phyloP scores from a whole-genome alignment of 2,888 invertebrate genomes.

The Selenia dentaria region DNA sequence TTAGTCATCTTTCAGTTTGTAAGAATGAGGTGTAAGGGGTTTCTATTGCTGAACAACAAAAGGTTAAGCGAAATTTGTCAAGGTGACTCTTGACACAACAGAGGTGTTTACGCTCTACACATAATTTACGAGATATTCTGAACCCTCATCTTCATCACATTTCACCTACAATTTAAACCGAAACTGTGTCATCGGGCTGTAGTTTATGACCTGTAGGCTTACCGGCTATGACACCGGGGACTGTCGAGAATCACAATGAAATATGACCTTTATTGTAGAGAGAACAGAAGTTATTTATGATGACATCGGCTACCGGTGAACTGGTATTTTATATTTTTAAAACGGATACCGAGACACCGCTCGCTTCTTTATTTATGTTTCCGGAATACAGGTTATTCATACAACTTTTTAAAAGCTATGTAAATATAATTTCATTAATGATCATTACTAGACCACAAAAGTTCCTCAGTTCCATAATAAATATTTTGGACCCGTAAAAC shows the following conservation, averaged over 20 bases:
- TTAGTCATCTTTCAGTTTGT: too few species aligned
- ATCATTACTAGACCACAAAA: too few species aligned
- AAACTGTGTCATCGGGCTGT: conserved; percentile 20
- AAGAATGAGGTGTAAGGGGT: too few species aligned
- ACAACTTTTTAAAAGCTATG: conserved; percentile 1
- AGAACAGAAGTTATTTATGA: conserved; percentile 58
- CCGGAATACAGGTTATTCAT: conserved; percentile 1
- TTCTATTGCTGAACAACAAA: too few species aligned
- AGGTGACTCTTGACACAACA: too few species aligned
- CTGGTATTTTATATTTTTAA: conserved; percentile 33
- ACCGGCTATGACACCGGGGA: conserved; percentile 27
- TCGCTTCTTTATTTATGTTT: conserved; percentile 27
- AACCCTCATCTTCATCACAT: conserved; percentile 15
- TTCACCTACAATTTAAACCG: conserved; percentile 19
- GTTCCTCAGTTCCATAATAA: too few species aligned
- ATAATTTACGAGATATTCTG: conserved; percentile 10
- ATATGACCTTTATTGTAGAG: conserved; percentile 54
- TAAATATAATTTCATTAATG: neutral
- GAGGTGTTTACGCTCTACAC: neutral
- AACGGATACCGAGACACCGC: conserved; percentile 17
- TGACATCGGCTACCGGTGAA: conserved; percentile 33
- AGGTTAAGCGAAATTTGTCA: too few species aligned
- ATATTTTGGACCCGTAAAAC: too few species aligned
- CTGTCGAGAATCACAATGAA: conserved; percentile 45
- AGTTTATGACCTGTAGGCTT: conserved; percentile 31